Percentiles rank a stretch among this genome's conserved stretches.
Evolutionary conservation across 2,888 invertebrate species (phyloP).

Genomic region (Scaptomyza parva): DNA sequence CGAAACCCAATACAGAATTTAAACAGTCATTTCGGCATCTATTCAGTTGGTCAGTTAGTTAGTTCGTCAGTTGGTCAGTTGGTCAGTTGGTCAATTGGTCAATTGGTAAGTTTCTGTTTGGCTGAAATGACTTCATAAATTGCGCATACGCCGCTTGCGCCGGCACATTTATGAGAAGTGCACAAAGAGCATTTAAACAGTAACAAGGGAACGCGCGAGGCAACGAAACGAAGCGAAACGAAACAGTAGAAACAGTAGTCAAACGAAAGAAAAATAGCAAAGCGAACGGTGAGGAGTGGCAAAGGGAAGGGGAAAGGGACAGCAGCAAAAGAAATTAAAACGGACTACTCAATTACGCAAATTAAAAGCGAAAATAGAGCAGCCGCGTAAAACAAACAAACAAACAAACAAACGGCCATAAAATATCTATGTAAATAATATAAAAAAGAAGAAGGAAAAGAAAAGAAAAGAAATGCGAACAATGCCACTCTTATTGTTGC

Average conservation of each 20-base stretch:
- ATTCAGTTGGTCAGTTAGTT: conserved; percentile 3
- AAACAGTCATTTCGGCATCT: conserved; percentile 21
- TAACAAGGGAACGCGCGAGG: neutral
- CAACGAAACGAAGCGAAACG: conserved; percentile 9
- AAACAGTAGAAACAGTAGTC: neutral
- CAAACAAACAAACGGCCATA: conserved; percentile 44
- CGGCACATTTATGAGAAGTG: conserved; percentile 43
- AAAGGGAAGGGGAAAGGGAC: neutral
- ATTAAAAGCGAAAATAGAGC: conserved; percentile 75
- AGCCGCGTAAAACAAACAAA: conserved; percentile 59
- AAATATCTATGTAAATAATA: conserved; percentile 41
- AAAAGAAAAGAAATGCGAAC: conserved; percentile 47
- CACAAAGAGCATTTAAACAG: conserved; percentile 27
- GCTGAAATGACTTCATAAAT: conserved; percentile 47
- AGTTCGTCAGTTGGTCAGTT: conserved; percentile 4
- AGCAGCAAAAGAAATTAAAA: conserved; percentile 62
- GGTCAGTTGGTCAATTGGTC: conserved; percentile 12
- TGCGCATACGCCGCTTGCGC: conserved; percentile 54
- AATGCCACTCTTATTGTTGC: conserved; percentile 40
- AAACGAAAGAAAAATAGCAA: neutral
- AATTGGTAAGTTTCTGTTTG: conserved; percentile 38
- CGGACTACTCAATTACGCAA: conserved; percentile 80
- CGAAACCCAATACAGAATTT: conserved; percentile 29
- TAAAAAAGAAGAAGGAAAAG: neutral
- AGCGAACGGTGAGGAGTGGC: no score